Conservation (phyloP, 1,140 invertebrate species). For the Scaptomyza montana region DNA sequence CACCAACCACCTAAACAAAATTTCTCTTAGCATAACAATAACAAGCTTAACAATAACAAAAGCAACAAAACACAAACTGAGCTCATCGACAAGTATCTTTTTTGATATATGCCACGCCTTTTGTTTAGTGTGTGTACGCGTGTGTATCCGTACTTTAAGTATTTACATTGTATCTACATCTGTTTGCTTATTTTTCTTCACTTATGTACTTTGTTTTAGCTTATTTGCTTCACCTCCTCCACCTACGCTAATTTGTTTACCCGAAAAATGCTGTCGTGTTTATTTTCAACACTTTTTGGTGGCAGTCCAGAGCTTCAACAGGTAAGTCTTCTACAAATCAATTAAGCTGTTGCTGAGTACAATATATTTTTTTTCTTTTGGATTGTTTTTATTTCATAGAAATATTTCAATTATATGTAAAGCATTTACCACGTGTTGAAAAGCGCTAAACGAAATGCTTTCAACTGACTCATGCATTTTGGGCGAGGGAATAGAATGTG, state of each 20-base stretch:
- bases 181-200: conserved; percentile 60
- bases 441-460: conserved; percentile 56
- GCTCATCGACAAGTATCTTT: conserved; percentile 65
- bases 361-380: too few species aligned
- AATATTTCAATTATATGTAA: conserved; percentile 19
- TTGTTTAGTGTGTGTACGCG: conserved; percentile 1
- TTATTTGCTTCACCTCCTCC: conserved; percentile 16
- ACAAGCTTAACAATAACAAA: conserved; percentile 51
- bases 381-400: conserved; percentile 37
- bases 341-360: conserved; percentile 39
- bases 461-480: conserved; percentile 59
- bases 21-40: conserved; percentile 55
- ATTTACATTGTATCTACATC: conserved; percentile 44
- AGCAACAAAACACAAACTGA: conserved; percentile 49
- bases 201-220: conserved; percentile 40
- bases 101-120: conserved; percentile 33
- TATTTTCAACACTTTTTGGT: conserved; percentile 61
- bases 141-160: conserved; percentile 14
- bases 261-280: conserved; percentile 31
- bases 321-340: conserved; percentile 55
- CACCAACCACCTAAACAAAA: background rate
- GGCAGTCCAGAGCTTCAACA: conserved; percentile 35
- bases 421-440: conserved; percentile 53
- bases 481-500: conserved; percentile 38
- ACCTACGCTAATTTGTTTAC: conserved; percentile 73